Base-by-base conservation (phyloP, 2,113 vertebrate genomes). In the Thunnus maccoyii region DNA sequence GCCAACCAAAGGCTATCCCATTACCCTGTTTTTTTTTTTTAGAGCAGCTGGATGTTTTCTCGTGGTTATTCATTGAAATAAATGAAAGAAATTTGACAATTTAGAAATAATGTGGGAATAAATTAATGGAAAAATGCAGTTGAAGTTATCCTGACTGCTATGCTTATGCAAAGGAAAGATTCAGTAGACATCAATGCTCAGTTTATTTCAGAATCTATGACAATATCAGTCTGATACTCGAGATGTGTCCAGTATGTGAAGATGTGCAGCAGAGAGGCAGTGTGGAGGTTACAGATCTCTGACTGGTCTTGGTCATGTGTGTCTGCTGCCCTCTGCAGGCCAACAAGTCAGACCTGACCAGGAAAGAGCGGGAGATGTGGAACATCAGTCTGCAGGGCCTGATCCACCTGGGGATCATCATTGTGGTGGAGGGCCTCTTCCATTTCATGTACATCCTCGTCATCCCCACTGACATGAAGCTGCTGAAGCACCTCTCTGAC, bases 401-500 rank as follows among this genome's bases (percentile, higher is more conserved):
- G 1, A 71, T 94, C 58, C 93, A 99, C 3, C 84, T 96, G 30
- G 93, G 76, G 18, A 88, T 94, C 69, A 83, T 99, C 36, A 1
- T 96, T 0, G 81, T 94, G 0, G 96, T 99, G 88, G 97, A 97
- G 48, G 15, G 97, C 87, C 94, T 98, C 88, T 97, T 99, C 86
- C 98, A 99, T 65, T 99, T 97, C 93, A 96, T 99, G 95, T 99
- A 99, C 94, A 97, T 99, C 92, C 96, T 97, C 79, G 97, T 96
- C 85, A 97, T 99, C 72, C 97, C 98, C 36, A 92, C 87, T 0
- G 98, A 99, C 91, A 80, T 97, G 86, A 97, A 97, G 93, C 96
- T 98, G 0, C 79, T 96, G 46, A 97, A 72, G 78, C 95, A 95
- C 44, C 94, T 97, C 88, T 97, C 97, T 0, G 98, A 99, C 91